Base-by-base conservation (phyloP, 1,140 invertebrate genomes). In the Procambarus virginalis region DNA sequence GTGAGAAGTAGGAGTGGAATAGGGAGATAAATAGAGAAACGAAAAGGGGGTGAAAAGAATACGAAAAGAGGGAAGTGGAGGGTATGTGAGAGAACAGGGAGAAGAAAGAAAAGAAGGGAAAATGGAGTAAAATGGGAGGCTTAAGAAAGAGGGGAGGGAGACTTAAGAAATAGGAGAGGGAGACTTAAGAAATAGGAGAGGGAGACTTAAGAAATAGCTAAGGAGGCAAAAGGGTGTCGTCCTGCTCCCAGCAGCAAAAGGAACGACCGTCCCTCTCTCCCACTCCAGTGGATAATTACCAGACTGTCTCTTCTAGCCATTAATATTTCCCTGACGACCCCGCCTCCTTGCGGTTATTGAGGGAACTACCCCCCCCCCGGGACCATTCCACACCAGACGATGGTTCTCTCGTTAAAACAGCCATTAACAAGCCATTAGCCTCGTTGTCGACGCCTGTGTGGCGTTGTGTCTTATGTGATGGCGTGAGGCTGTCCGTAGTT, bases 331-430 rank as follows among this genome's bases (percentile, higher is more conserved):
- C 9, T 2, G 64, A 68, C 12, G 64, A 68, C 64, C 64, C 64
- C 64, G 64, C 64, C 64, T 68, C 64, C 64, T 4, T 2, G 64
- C 64, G 64, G 64, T 68, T 68, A 68, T 68, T 68, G 64, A 68
- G 64, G 12, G 64, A 4, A 10, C 64, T 4, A 68, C 64, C 12
- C 64, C 64, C 10, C 17, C 12, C 64, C 2, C 3, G 3, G 0
- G 34, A 34, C 34, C 34, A 34, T 34, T 34, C 64, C 64, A 17
- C 10, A 17, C 64, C 64, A 68, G 20, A 68, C 64, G 64, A 68
- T 68, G 64, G 64, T 68, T 68, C 64, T 68, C 64, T 68, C 64
- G 64, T 68, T 68, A 68, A 68, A 68, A 68, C 64, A 68, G 64
- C 12, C 64, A 68, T 68, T 68, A 68, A 68, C 64, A 68, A 68